Evolutionary conservation across 2,888 invertebrate genomes (phyloP).

Genomic region (Parnassius mnemosyne): DNA sequence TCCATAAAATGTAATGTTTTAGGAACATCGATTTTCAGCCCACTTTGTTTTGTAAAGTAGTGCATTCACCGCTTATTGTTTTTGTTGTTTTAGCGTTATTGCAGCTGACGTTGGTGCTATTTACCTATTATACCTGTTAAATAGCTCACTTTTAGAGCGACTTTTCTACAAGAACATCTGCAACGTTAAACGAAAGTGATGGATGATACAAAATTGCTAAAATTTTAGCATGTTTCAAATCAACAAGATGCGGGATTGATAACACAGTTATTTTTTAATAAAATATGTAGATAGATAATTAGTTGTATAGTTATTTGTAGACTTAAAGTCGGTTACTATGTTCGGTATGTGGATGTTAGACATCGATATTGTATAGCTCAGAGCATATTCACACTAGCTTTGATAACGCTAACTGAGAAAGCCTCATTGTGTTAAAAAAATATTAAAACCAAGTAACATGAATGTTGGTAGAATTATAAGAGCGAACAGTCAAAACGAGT

Average conservation of each 20-base stretch:
- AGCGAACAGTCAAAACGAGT: too few relatives aligned
- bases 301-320: conserved; percentile 46
- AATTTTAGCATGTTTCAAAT: conserved; percentile 7
- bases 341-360: conserved; percentile 53
- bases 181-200: conserved; percentile 10
- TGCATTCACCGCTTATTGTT: conserved; percentile 34
- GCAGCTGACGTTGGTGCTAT: conserved; percentile 78
- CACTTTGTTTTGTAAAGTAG: conserved; percentile 31
- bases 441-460: neutral
- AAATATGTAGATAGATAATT: conserved; percentile 58
- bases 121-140: conserved; percentile 38
- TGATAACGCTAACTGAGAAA: too few relatives aligned
- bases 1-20: conserved; percentile 51
- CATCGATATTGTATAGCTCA: conserved; percentile 45
- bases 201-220: conserved; percentile 40
- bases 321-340: conserved; percentile 62
- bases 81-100: conserved; percentile 56
- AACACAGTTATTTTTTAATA: conserved; percentile 39
- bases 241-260: conserved; percentile 31
- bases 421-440: too few relatives aligned
- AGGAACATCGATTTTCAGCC: conserved; percentile 28
- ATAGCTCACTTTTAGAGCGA: conserved; percentile 40
- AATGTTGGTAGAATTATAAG: too few relatives aligned
- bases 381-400: conserved; percentile 10
- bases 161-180: conserved; percentile 20